phyloP scores from a whole-genome alignment of 2,888 invertebrate genomes.

The Serripes groenlandicus region DNA sequence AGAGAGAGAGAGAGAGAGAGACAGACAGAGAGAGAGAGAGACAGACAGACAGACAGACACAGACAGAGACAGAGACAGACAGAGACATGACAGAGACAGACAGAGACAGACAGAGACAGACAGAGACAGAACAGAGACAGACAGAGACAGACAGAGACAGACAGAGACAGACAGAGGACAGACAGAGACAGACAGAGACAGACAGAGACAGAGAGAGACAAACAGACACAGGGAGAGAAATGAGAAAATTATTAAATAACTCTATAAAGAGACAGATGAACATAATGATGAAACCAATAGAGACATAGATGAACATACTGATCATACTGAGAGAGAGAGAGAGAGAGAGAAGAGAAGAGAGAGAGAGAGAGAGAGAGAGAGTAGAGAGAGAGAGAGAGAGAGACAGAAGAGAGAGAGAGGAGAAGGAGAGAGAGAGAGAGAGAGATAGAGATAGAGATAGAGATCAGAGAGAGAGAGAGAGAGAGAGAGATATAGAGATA shows the following conservation, averaged over 20 bases:
- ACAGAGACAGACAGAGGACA: background rate
- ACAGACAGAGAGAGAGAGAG: background rate
- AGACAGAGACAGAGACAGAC: too few relatives aligned
- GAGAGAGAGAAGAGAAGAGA: conserved; percentile 24
- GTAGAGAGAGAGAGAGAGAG: conserved; percentile 16
- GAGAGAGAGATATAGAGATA: too few relatives aligned
- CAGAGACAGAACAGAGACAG: background rate
- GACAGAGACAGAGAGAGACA: conserved; percentile 6
- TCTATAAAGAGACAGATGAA: background rate
- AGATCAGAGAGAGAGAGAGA: too few relatives aligned
- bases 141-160: background rate
- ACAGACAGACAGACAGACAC: background rate
- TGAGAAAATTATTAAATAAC: background rate
- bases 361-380: conserved; percentile 33
- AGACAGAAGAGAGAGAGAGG: too few relatives aligned
- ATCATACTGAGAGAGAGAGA: conserved; percentile 2
- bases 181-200: background rate
- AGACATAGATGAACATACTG: background rate
- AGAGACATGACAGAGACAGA: background rate
- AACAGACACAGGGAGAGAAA: background rate
- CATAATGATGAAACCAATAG: background rate
- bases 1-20: background rate
- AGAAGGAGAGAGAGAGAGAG: conserved; percentile 10
- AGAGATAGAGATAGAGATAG: too few relatives aligned
- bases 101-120: background rate